A percentile compares a stretch with the other conserved stretches of the same genome.
phyloP scores from a whole-genome alignment of 2,113 vertebrate species.

The Equus przewalskii region DNA sequence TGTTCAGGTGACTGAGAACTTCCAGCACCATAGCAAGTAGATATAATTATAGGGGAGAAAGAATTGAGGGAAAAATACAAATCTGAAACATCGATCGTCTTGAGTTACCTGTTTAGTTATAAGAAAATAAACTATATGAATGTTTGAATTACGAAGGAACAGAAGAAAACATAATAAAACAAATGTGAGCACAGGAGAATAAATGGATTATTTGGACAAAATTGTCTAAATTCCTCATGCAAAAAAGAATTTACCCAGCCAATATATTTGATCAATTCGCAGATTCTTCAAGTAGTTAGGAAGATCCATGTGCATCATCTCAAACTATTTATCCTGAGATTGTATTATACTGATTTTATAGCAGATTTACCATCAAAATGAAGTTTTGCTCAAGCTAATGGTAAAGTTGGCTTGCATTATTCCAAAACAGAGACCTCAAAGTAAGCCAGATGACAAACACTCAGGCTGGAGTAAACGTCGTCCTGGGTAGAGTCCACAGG shows the following conservation, averaged over 20 bases:
- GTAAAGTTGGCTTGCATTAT: background rate
- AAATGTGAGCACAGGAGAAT: background rate
- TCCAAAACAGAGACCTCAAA: background rate
- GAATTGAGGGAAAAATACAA: background rate
- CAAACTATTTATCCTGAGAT: background rate
- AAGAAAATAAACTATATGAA: background rate
- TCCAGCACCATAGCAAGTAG: background rate
- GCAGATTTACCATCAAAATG: background rate
- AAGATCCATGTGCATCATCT: background rate
- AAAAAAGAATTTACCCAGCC: background rate
- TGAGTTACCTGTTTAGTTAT: background rate
- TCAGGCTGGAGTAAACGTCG: fast-evolving
- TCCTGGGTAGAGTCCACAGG: fast-evolving
- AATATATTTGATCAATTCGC: background rate
- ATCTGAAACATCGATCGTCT: background rate
- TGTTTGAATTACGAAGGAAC: background rate
- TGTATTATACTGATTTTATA: background rate
- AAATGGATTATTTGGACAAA: background rate
- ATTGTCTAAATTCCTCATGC: background rate
- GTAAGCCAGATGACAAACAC: too few species aligned
- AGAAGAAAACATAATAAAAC: background rate
- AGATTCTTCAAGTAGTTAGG: background rate
- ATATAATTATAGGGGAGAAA: background rate
- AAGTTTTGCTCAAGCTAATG: background rate
- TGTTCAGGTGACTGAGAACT: background rate